A percentile compares a stretch with the other conserved stretches of the same genome.
Evolutionary conservation across 2,888 invertebrate genomes (phyloP).

Genomic region (Plebejus anna): DNA sequence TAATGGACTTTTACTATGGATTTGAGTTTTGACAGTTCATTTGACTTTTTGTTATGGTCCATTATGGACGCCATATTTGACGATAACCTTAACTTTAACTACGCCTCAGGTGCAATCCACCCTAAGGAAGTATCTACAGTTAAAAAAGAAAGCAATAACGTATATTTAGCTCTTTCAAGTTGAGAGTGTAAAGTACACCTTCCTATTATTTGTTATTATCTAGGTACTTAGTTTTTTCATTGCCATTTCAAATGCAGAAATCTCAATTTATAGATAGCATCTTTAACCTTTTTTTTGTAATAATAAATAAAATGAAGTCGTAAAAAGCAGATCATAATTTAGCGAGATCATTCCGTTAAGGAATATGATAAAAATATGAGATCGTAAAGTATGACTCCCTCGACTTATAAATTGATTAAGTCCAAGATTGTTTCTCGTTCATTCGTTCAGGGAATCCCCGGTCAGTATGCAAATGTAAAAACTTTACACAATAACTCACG

Average conservation of each 20-base stretch:
- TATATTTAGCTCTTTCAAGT: no score
- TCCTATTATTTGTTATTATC: no score
- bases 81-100: no score
- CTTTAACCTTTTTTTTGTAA: background rate
- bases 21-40: no score
- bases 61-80: no score
- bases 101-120: no score
- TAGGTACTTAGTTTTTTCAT: background rate
- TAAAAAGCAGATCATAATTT: slow-evolving; percentile 15
- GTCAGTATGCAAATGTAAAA: slow-evolving; percentile 21
- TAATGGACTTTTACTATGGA: no score
- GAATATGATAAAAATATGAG: slow-evolving; percentile 12
- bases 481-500: slow-evolving; percentile 28
- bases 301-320: background rate
- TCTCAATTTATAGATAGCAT: background rate
- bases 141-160: no score
- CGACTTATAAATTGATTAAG: slow-evolving; percentile 27
- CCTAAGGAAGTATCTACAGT: no score
- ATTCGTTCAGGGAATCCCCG: slow-evolving; percentile 19
- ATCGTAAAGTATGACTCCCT: slow-evolving; percentile 10
- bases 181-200: no score
- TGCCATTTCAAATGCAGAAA: background rate
- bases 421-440: slow-evolving; percentile 25
- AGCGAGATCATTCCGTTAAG: background rate
- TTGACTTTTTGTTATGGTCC: no score